Evolutionary conservation across 2,797 vertebrate genomes (phyloP).

Genomic region (Caiman crocodilus): DNA sequence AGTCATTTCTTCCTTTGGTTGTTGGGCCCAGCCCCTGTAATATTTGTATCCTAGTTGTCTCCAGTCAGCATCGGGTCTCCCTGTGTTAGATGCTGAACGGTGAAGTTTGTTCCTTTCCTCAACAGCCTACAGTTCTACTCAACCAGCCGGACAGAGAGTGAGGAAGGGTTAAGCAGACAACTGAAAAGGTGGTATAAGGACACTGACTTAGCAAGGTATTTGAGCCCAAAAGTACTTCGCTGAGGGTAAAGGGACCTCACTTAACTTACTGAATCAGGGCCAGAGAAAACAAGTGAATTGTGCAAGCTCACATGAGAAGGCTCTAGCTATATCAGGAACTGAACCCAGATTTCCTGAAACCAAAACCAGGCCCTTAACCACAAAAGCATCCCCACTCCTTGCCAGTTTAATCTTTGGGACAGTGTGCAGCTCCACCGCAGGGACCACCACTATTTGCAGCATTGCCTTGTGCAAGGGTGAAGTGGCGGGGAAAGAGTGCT

Average conservation of each 20-base stretch:
- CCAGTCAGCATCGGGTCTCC: not conserved
- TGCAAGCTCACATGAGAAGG: not conserved
- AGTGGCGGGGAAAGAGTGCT: no score
- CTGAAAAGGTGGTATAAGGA: not conserved
- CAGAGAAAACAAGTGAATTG: not conserved
- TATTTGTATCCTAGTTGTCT: not conserved
- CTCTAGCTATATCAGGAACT: not conserved
- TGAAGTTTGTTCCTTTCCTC: not conserved
- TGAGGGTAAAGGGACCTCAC: not conserved
- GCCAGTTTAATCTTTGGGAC: not conserved
- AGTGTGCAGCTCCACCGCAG: not conserved
- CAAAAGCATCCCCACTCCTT: not conserved
- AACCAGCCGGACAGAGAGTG: no score
- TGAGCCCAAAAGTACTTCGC: accelerated
- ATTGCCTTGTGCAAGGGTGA: no score
- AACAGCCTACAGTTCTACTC: not conserved
- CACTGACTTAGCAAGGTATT: not conserved
- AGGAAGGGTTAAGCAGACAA: not conserved
- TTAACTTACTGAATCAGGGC: no score
- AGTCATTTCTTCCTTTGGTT: no score
- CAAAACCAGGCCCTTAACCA: not conserved
- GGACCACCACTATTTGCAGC: no score
- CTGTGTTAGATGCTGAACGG: not conserved
- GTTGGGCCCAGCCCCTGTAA: no score
- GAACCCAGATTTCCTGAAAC: not conserved